These are phyloP conservation scores for Heptranchias perlo DNA, from an alignment of 2,113 vertebrate species.

Conservation along the genomic window DNA sequence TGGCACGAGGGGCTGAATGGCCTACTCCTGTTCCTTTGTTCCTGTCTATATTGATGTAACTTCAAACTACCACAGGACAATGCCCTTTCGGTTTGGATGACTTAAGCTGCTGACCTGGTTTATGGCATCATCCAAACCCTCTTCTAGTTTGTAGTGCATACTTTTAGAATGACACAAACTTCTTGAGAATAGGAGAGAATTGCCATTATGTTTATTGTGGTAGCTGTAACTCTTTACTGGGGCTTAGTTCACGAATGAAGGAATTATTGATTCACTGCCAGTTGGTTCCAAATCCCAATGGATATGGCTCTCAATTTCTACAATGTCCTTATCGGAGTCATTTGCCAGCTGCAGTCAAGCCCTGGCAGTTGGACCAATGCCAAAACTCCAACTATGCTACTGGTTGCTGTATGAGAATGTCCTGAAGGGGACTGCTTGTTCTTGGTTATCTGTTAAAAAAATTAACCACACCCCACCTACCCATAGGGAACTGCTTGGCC, in stretches of 20 bases:
- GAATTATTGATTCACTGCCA: neutral
- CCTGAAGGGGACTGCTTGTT: neutral
- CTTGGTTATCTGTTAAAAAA: neutral
- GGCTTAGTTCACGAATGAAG: neutral
- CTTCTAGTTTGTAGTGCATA: too few relatives aligned
- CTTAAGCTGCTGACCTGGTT: too few relatives aligned
- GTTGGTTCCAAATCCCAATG: neutral
- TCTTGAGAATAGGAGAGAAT: neutral
- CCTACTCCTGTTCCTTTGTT: too few relatives aligned
- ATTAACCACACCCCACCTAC: neutral
- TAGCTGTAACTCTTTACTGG: neutral
- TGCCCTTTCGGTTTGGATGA: neutral
- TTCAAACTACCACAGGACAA: too few relatives aligned
- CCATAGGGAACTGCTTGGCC: neutral
- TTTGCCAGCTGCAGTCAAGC: too few relatives aligned
- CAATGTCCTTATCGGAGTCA: neutral
- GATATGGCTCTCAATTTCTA: too few relatives aligned
- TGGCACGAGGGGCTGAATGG: too few relatives aligned
- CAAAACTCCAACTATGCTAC: neutral
- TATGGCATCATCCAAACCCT: too few relatives aligned
- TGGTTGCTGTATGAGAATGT: neutral
- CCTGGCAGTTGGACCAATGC: too few relatives aligned
- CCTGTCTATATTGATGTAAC: too few relatives aligned
- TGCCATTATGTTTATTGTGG: neutral
- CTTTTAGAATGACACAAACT: neutral